Conservation (phyloP, 2,888 invertebrate genomes). For the Eilema griseolum region DNA sequence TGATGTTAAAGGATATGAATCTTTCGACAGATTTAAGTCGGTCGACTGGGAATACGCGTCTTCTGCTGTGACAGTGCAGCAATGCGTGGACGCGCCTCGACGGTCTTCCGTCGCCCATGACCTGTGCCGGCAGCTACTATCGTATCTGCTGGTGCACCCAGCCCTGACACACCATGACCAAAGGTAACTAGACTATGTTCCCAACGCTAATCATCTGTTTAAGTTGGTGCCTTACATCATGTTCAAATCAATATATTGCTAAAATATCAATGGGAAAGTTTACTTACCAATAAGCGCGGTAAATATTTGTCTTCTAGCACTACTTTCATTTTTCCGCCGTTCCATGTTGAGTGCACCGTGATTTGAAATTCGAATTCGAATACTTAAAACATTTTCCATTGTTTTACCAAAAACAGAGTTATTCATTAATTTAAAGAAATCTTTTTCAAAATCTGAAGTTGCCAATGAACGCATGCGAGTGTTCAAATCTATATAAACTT, state of each 20-base stretch:
- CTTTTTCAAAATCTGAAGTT: too few species aligned
- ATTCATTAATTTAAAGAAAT: too few species aligned
- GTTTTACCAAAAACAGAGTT: too few species aligned
- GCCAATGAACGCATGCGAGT: too few species aligned
- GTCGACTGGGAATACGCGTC: too few species aligned
- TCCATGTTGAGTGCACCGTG: slow-evolving; percentile 58
- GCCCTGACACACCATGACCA: slow-evolving; percentile 94
- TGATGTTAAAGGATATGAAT: too few species aligned
- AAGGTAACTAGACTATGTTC: slow-evolving; percentile 74
- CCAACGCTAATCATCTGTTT: not conserved
- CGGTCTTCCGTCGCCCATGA: slow-evolving; percentile 64
- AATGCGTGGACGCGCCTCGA: slow-evolving; percentile 91
- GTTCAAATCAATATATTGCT: too few species aligned
- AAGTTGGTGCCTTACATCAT: too few species aligned
- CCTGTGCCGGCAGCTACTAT: slow-evolving; percentile 94
- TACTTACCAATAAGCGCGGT: slow-evolving; percentile 70
- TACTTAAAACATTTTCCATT: too few species aligned
- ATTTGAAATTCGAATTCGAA: slow-evolving; percentile 34
- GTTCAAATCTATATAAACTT: too few species aligned
- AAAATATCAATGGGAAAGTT: not conserved
- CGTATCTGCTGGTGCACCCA: slow-evolving; percentile 97
- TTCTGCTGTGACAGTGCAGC: too few species aligned
- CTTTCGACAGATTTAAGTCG: too few species aligned
- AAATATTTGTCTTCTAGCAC: slow-evolving; percentile 65
- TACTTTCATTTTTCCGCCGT: slow-evolving; percentile 53